These are phyloP conservation scores for Microchirus variegatus DNA, from an alignment of 2,797 vertebrate genomes.

Conservation along the genomic window DNA sequence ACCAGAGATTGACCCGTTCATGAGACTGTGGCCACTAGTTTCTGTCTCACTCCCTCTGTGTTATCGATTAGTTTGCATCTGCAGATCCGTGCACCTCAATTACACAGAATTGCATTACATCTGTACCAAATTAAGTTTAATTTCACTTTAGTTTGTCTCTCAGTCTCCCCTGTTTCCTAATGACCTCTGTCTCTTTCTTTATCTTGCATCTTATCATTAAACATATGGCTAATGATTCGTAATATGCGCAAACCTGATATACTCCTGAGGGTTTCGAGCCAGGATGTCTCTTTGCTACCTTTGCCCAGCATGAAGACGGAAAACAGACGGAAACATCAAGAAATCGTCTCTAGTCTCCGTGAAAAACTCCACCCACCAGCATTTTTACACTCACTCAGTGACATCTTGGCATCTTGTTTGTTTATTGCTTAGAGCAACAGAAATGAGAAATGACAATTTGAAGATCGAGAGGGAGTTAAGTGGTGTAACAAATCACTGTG, in stretches of 20 bases:
- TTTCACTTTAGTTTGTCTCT: neutral
- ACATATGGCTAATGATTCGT: too few relatives aligned
- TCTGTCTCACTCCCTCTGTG: neutral
- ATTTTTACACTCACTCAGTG: too few relatives aligned
- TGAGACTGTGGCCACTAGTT: constrained; percentile 4
- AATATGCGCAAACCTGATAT: too few relatives aligned
- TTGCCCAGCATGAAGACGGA: neutral
- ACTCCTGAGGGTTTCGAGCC: too few relatives aligned
- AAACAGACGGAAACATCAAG: neutral
- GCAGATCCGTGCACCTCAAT: neutral
- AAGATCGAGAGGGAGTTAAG: neutral
- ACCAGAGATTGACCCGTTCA: neutral
- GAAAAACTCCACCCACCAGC: neutral
- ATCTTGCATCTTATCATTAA: neutral
- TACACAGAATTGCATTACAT: constrained; percentile 5
- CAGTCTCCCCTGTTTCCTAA: neutral
- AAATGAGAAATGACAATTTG: neutral
- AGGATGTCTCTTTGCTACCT: neutral
- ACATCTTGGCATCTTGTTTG: neutral
- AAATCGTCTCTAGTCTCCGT: neutral
- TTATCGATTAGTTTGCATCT: neutral
- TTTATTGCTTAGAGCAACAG: neutral
- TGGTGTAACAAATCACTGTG: neutral
- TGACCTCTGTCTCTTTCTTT: neutral
- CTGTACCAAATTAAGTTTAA: neutral